These are phyloP conservation scores for Lingula anatina DNA, from an alignment of 2,888 invertebrate genomes.

Conservation along the genomic window DNA sequence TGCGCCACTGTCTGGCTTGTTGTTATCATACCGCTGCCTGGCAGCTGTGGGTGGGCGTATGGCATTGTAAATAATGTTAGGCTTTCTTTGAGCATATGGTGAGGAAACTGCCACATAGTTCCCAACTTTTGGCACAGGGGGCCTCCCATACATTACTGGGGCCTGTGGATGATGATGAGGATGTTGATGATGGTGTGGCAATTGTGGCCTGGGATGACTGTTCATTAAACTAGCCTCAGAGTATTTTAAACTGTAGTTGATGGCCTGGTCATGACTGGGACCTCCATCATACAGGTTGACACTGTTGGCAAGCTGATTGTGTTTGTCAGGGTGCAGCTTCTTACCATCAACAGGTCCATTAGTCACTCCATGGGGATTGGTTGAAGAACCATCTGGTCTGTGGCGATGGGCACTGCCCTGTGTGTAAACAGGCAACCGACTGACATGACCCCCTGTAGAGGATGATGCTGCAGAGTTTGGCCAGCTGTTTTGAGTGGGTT, in stretches of 20 bases:
- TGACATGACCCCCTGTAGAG: background rate
- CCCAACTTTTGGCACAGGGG: slow-evolving; percentile 19
- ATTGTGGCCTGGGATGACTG: no score
- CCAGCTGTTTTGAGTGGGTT: no score
- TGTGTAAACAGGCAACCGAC: background rate
- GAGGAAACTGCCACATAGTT: slow-evolving; percentile 21
- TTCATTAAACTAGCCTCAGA: slow-evolving; percentile 4
- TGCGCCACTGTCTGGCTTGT: no score
- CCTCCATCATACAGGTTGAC: background rate
- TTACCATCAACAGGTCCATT: no score
- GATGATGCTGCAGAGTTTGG: background rate
- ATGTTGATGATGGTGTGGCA: no score
- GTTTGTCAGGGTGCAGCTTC: background rate
- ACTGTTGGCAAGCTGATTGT: background rate
- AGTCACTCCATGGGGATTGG: no score
- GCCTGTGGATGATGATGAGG: no score
- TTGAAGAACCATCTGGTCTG: no score
- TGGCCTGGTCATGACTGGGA: slow-evolving; percentile 29
- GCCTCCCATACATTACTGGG: slow-evolving; percentile 1
- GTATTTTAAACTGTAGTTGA: slow-evolving; percentile 35
- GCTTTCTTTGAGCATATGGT: background rate
- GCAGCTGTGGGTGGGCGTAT: no score
- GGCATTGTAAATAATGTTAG: background rate
- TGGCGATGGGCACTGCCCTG: no score
- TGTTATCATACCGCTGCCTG: no score